Base-by-base conservation (phyloP, 2,113 vertebrate species). In the Zosterops borbonicus region DNA sequence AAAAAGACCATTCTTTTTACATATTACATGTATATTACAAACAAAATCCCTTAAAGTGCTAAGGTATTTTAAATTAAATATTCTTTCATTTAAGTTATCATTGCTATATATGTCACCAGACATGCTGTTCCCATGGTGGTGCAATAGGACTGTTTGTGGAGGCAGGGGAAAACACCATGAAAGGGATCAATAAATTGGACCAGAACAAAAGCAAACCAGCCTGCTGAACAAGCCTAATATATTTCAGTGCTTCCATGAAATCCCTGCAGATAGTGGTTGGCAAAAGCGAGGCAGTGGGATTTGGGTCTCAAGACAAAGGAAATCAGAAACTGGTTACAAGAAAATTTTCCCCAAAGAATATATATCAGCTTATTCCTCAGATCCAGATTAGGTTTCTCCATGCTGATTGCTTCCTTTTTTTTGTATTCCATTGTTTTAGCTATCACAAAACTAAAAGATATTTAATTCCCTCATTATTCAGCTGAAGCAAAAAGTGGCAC, bases 51-150 rank as follows among this genome's bases (percentile, higher is more conserved):
- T n/a, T 37, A 10, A 64, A 81, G 29, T 75, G 10, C 8, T 60
- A 85, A 74, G 12, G 63, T 33, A 77, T 42, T 28, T 92, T 29
- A 83, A 93, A 81, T 41, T 22, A 77, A 83, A 35, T 69, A 39
- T 71, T 52, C 62, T 58, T 86, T 77, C 15, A 67, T 86, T 59
- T 52, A 74, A 67, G 52, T 55, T 39, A 25, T 63, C 14, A 20
- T 41, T 27, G 21, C 13, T 79, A 22, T 24, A 13, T 52, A 20
- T 46, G 29, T 58, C 17, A 37, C 17, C 1, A 0, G 8, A 28
- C 1, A 0, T 5, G 9, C 27, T 47, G 18, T 65, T 70, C 12
- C 11, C 0, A 0, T 1, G 0, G 11, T 39, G 24, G 6, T 74
- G 21, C 1, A 3, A 19, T 18, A 58, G 17, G 22, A 46, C 14